phyloP scores from a whole-genome alignment of 2,113 vertebrate species.

The Campylomormyrus numenius region DNA sequence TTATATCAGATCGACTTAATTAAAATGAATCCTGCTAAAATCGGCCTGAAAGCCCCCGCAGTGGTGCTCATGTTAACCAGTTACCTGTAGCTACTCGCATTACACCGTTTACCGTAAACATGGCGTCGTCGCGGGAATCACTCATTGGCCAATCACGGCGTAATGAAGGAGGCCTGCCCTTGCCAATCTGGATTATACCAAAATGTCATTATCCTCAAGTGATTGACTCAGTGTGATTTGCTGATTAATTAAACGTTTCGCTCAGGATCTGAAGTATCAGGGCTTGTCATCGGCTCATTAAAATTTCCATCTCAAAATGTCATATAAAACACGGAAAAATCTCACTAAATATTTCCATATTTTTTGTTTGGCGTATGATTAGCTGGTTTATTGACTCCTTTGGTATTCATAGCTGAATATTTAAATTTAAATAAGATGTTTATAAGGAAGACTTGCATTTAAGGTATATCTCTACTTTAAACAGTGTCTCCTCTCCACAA shows the following conservation, averaged over 20 bases:
- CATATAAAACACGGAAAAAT: background rate
- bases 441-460: background rate
- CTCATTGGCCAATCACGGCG: background rate
- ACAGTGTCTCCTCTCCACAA: background rate
- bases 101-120: constrained; percentile 4
- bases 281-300: background rate
- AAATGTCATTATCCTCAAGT: constrained; percentile 1
- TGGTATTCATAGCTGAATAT: background rate
- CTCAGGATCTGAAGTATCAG: background rate
- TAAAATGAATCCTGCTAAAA: constrained; percentile 5
- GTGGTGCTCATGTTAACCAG: background rate
- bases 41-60: background rate
- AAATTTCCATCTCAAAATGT: background rate
- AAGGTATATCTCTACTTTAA: background rate
- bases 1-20: background rate
- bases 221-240: background rate
- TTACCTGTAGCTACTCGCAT: background rate
- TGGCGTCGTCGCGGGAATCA: background rate
- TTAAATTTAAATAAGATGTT: background rate
- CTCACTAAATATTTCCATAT: background rate
- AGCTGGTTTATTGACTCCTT: background rate
- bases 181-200: background rate
- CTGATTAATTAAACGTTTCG: background rate
- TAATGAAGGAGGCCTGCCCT: background rate
- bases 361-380: background rate